Evolutionary conservation across 2,888 invertebrate genomes (phyloP), one percentile per base, ranked within the genome.

Genomic region (Alviniconcha strummeri): DNA sequence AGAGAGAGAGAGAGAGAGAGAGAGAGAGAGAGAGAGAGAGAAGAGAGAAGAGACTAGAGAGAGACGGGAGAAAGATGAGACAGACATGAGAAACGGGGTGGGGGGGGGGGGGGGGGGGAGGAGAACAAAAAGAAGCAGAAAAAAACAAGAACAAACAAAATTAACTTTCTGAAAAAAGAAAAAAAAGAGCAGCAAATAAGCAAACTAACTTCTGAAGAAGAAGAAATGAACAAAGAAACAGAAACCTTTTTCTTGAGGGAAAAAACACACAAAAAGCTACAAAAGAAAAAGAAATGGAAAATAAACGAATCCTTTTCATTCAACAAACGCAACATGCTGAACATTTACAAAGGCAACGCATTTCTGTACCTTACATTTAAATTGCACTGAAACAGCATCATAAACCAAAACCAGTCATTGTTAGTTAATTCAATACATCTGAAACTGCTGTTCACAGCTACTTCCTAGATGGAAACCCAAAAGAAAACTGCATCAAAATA

Each of bases 21-120:
- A 55, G 81, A 71, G 72, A 80, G 67, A 80, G 67, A 80, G 67
- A 80, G 19, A 67, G 69, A 80, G 69, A 52, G 57, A 80, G 69
- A 67, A 52, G 13, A 36, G 19, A 17, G 56, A 52, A 36, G 80
- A 67, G n/a, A 67, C 5, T 36, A 80, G 52, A 67, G 19, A 80
- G 17, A 19, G 52, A 72, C 55, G 11, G 17, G 17, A 56, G 13
- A 15, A 5, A 72, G 56, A 15, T 17, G 17, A 13, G n/a, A 69
- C 6, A 69, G n/a, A 69, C 15, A 17, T 15, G n/a, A 17, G n/a
- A 17, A 4, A 69, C 6, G 6, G n/a, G 17, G n/a, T 1, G 69
- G 17, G n/a, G 17, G n/a, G 17, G 69, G 17, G n/a, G 6, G 69
- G 6, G 69, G 6, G n/a, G 6, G 69, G 6, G n/a, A n/a, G 69